Percentiles rank a stretch among this genome's conserved stretches.
Evolutionary conservation across 2,797 vertebrate genomes (phyloP).

Genomic region (Chloroceryle amazona): DNA sequence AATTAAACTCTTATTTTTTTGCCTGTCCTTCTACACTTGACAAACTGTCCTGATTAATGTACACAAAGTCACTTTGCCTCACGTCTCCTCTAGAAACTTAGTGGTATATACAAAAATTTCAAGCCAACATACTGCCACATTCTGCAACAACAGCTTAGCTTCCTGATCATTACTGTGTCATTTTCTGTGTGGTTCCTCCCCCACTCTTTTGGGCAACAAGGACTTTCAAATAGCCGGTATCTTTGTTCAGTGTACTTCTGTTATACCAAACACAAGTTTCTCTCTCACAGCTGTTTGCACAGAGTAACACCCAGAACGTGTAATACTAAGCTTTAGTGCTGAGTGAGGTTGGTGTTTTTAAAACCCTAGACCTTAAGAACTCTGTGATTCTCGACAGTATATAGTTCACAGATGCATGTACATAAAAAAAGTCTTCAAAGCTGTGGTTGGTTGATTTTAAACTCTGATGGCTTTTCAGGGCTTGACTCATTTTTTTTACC

Average conservation of each 20-base stretch:
- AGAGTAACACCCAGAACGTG: neutral
- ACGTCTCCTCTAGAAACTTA: neutral
- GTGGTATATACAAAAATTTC: neutral
- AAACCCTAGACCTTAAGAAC: neutral
- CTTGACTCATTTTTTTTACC: neutral
- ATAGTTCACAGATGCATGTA: neutral
- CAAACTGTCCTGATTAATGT: neutral
- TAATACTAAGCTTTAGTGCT: neutral
- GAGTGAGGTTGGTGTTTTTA: neutral
- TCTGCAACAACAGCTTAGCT: neutral
- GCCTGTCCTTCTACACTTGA: neutral
- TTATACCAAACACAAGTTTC: neutral
- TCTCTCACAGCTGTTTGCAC: neutral
- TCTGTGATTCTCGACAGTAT: fast-evolving
- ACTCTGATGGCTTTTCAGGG: neutral
- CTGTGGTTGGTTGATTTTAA: neutral
- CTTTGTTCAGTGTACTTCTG: neutral
- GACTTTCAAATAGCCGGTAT: neutral
- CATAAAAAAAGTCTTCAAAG: neutral
- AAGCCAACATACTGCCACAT: neutral
- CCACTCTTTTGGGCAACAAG: neutral
- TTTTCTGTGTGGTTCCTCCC: neutral
- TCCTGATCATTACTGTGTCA: neutral
- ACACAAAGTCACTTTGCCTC: neutral
- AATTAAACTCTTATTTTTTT: neutral